phyloP scores from a whole-genome alignment of 2,113 vertebrate genomes.

The Egretta garzetta region DNA sequence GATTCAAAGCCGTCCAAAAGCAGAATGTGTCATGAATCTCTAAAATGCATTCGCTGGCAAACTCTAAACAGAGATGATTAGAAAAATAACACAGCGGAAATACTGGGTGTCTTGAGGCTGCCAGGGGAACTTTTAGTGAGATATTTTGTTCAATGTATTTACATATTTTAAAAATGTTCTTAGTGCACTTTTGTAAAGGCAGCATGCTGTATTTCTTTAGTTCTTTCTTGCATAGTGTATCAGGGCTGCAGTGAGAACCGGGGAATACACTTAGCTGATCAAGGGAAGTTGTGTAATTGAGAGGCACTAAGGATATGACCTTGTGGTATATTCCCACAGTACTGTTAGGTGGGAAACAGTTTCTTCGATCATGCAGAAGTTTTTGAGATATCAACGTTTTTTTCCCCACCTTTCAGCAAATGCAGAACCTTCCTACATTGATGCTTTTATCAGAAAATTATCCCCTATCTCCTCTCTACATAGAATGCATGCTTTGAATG shows the following conservation, averaged over 20 bases:
- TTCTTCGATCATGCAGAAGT: slow-evolving; percentile 2
- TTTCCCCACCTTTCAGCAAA: background rate
- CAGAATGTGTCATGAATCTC: slow-evolving; percentile 68
- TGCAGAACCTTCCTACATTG: slow-evolving; percentile 1
- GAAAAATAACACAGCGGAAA: slow-evolving; percentile 34
- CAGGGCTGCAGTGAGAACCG: background rate
- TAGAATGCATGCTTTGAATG: slow-evolving; percentile 47
- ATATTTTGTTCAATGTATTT: slow-evolving; percentile 53
- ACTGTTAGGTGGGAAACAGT: background rate
- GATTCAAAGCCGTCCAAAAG: slow-evolving; percentile 63
- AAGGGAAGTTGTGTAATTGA: slow-evolving; percentile 46
- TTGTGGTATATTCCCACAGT: slow-evolving; percentile 37
- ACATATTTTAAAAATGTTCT: slow-evolving; percentile 17
- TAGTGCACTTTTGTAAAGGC: background rate
- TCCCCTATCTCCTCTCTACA: slow-evolving; percentile 14
- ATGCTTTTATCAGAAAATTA: slow-evolving; percentile 63
- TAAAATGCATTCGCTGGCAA: slow-evolving; percentile 49
- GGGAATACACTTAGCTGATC: slow-evolving; percentile 34
- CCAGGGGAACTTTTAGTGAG: slow-evolving; percentile 51
- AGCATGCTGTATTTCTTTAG: background rate
- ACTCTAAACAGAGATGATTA: slow-evolving; percentile 61
- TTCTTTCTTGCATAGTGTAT: background rate
- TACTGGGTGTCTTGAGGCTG: slow-evolving; percentile 43
- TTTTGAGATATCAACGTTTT: background rate
- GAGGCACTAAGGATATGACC: slow-evolving; percentile 29